A percentile compares a stretch with the other conserved stretches of the same genome.
Evolutionary conservation across 2,888 invertebrate species (phyloP).

Genomic region (Drepana falcataria): DNA sequence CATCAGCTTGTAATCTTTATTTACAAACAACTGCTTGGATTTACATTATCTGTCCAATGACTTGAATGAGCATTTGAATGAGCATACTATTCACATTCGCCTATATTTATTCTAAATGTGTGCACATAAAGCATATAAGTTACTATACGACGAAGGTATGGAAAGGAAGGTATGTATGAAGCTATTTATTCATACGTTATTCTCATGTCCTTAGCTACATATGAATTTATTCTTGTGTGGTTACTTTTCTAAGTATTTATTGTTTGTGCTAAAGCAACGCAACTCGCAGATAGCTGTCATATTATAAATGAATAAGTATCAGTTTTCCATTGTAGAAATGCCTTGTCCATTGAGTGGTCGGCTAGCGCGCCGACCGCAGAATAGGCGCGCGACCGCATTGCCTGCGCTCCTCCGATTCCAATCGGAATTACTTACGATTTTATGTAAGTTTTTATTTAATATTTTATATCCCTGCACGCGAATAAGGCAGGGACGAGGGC

Average conservation of each 20-base stretch:
- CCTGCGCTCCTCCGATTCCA: conserved; percentile 59
- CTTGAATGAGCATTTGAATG: conserved; percentile 15
- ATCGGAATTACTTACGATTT: conserved; percentile 72
- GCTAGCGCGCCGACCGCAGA: conserved; percentile 57
- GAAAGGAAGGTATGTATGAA: neutral
- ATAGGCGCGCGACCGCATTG: conserved; percentile 59
- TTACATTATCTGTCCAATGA: conserved; percentile 26
- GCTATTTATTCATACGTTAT: neutral
- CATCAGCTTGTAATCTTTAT: conserved; percentile 38
- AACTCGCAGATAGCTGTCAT: conserved; percentile 11
- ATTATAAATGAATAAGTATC: conserved; percentile 22
- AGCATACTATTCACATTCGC: conserved; percentile 1
- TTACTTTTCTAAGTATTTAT: conserved; percentile 18
- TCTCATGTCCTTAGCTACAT: conserved; percentile 2
- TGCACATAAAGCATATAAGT: too few relatives aligned
- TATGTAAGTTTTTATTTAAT: conserved; percentile 76
- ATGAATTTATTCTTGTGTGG: neutral
- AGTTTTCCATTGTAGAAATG: conserved; percentile 39
- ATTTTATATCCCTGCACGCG: conserved; percentile 70
- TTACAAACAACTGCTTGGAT: conserved; percentile 46
- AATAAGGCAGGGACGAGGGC: conserved; percentile 49
- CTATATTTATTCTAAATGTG: neutral
- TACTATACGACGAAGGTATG: neutral
- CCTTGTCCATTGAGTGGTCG: conserved; percentile 31
- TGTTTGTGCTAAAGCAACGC: conserved; percentile 1